Conservation (phyloP, 2,797 vertebrate species). For the Sternarchorhynchus goeldii region DNA sequence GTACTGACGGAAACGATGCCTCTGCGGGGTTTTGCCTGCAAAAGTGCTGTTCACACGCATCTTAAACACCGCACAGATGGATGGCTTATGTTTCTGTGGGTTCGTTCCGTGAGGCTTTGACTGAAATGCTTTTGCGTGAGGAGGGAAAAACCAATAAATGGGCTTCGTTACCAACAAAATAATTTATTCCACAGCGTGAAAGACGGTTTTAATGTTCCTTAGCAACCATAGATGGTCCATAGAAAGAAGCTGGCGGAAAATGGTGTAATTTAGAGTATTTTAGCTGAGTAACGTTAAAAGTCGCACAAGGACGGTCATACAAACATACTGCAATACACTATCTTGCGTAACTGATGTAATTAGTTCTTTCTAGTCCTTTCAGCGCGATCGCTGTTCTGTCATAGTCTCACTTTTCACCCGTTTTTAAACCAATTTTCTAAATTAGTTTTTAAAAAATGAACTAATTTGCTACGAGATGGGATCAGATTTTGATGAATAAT, state of each 20-base stretch:
- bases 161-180: slow-evolving; percentile 29
- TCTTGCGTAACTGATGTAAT: slow-evolving; percentile 10
- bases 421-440: neutral
- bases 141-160: neutral
- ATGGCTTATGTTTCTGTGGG: neutral
- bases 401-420: neutral
- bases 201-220: slow-evolving; percentile 53
- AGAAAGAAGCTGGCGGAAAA: slow-evolving; percentile 5
- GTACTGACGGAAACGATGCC: neutral
- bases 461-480: neutral
- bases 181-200: slow-evolving; percentile 42
- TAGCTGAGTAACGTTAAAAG: neutral
- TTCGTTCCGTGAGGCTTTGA: neutral
- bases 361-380: neutral
- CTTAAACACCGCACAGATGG: slow-evolving; percentile 60
- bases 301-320: neutral
- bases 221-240: slow-evolving; percentile 50
- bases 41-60: neutral
- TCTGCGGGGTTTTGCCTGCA: neutral
- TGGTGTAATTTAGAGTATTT: neutral
- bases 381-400: neutral
- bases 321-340: neutral
- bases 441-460: neutral
- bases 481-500: neutral
- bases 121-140: neutral